phyloP scores from a whole-genome alignment of 1,140 invertebrate species.

The Apis cerana region DNA sequence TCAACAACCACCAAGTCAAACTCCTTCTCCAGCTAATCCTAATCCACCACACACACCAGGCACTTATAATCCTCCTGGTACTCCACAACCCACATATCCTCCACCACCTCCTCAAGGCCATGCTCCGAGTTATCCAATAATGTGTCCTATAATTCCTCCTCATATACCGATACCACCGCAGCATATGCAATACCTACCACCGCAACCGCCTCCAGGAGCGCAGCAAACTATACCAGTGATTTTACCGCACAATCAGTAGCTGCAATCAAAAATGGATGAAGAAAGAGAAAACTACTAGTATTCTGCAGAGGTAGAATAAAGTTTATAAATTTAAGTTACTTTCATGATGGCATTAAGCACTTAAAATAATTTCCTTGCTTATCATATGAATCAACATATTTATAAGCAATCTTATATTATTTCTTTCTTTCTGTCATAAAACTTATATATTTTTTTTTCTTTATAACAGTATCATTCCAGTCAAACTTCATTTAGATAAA shows the following conservation, averaged over 20 bases:
- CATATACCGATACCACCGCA: constrained; percentile 82
- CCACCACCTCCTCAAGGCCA: constrained; percentile 81
- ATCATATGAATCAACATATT: background rate
- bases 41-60: constrained; percentile 83
- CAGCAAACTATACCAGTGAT: constrained; percentile 82
- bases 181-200: constrained; percentile 81
- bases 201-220: constrained; percentile 81
- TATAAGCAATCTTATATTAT: background rate
- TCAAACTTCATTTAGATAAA: too few species aligned
- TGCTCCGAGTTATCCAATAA: constrained; percentile 82
- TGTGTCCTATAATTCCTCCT: constrained; percentile 83
- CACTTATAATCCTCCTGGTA: constrained; percentile 82
- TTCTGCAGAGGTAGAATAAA: constrained; percentile 67
- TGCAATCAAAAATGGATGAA: constrained; percentile 61
- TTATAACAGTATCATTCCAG: background rate
- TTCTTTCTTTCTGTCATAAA: background rate
- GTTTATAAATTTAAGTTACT: constrained; percentile 63
- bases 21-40: constrained; percentile 84
- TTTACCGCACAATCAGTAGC: constrained; percentile 81
- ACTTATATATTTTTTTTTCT: background rate
- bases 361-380: constrained; percentile 31
- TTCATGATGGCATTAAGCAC: constrained; percentile 55
- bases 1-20: constrained; percentile 83
- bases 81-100: constrained; percentile 81
- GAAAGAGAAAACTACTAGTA: constrained; percentile 67